These are phyloP conservation scores for Epinotia bilunana DNA, from an alignment of 2,888 invertebrate species.

Conservation along the genomic window DNA sequence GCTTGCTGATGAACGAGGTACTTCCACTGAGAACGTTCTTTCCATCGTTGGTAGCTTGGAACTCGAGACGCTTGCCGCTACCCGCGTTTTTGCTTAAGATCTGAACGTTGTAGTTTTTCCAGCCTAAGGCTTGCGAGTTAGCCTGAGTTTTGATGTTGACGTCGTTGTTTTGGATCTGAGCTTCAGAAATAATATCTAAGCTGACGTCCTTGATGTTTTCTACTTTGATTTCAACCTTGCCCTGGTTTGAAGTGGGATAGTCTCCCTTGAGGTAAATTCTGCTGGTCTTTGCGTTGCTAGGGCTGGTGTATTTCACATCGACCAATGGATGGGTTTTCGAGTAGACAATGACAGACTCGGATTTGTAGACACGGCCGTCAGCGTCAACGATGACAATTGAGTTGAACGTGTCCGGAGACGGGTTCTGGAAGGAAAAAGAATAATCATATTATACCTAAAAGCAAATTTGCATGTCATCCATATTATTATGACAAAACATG, in stretches of 20 bases:
- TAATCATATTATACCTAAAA: neutral
- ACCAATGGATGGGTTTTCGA: slow-evolving; percentile 83
- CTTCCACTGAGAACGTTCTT: slow-evolving; percentile 89
- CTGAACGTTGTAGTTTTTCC: slow-evolving; percentile 87
- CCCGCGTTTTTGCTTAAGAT: slow-evolving; percentile 85
- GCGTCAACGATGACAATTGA: slow-evolving; percentile 74
- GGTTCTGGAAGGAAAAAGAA: slow-evolving; percentile 60
- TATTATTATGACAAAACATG: no score
- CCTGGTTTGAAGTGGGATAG: slow-evolving; percentile 82
- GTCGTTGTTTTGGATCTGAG: slow-evolving; percentile 86
- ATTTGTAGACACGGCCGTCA: slow-evolving; percentile 84
- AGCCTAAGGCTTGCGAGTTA: slow-evolving; percentile 86
- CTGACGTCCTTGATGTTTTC: slow-evolving; percentile 82
- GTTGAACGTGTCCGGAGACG: slow-evolving; percentile 69
- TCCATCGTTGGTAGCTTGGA: slow-evolving; percentile 86
- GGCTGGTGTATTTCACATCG: slow-evolving; percentile 83
- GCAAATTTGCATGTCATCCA: no score
- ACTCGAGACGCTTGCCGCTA: slow-evolving; percentile 86
- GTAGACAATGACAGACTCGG: slow-evolving; percentile 81
- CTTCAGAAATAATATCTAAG: slow-evolving; percentile 82
- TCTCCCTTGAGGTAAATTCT: slow-evolving; percentile 71
- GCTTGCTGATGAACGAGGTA: slow-evolving; percentile 88
- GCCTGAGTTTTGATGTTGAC: slow-evolving; percentile 85
- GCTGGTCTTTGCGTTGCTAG: slow-evolving; percentile 68
- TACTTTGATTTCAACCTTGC: slow-evolving; percentile 82